Conservation (phyloP, 2,797 vertebrate genomes). For the Chelon auratus region DNA sequence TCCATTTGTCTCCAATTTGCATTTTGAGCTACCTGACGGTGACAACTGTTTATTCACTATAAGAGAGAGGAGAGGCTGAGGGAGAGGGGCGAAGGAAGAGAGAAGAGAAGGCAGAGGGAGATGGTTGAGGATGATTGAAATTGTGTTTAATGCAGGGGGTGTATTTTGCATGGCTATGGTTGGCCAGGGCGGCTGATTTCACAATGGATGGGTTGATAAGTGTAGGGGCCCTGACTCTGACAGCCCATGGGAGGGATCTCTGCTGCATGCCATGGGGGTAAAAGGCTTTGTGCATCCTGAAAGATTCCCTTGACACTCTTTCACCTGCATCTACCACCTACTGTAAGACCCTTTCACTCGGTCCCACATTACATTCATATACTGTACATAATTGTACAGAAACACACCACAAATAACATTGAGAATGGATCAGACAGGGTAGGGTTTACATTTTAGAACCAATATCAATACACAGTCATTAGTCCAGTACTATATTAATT, state of each 20-base stretch:
- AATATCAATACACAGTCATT: slow-evolving; percentile 30
- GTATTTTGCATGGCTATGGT: slow-evolving; percentile 85
- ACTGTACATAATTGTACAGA: slow-evolving; percentile 35
- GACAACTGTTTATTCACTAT: slow-evolving; percentile 83
- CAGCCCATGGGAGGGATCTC: slow-evolving; percentile 78
- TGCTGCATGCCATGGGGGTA: slow-evolving; percentile 71
- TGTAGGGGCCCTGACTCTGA: slow-evolving; percentile 74
- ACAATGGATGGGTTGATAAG: slow-evolving; percentile 87
- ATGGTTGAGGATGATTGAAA: slow-evolving; percentile 83
- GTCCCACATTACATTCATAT: slow-evolving; percentile 3
- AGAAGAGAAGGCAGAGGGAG: slow-evolving; percentile 71
- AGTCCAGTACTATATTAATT: slow-evolving; percentile 55
- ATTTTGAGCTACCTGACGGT: slow-evolving; percentile 80
- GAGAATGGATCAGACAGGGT: not conserved
- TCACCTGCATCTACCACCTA: slow-evolving; percentile 56
- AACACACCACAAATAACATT: slow-evolving; percentile 26
- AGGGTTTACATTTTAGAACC: not conserved
- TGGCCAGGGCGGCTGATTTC: slow-evolving; percentile 85
- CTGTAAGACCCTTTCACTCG: slow-evolving; percentile 47
- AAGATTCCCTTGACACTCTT: slow-evolving; percentile 65
- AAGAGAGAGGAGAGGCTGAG: slow-evolving; percentile 67
- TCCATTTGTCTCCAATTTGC: slow-evolving; percentile 85
- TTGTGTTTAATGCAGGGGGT: slow-evolving; percentile 82
- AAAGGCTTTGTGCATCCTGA: slow-evolving; percentile 74
- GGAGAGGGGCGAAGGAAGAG: slow-evolving; percentile 54